Base-by-base conservation (phyloP, 2,888 invertebrate genomes). In the Geotrupes spiniger region DNA sequence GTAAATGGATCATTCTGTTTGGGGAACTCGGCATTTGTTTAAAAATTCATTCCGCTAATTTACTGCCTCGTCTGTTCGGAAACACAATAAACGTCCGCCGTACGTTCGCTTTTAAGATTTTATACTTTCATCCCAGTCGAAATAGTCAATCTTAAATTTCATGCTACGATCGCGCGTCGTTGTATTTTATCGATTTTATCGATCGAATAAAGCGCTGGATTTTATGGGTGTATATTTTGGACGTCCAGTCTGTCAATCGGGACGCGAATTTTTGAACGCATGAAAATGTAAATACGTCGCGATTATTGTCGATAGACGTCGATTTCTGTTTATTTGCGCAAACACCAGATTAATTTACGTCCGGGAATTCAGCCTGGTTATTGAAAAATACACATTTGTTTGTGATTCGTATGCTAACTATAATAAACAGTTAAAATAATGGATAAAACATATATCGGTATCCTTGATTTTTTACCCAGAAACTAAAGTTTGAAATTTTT, bases 111-210 rank as follows among this genome's bases (percentile, higher is more conserved):
- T 26, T 40, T 25, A 40, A 14, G 26, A 40, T 40, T 26, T 26
- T 26, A 25, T 21, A 21, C 21, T 33, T 39, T 36, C 43, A 43
- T 36, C 36, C 36, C 33, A 36, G 43, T 43, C 33, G 31, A 37
- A 48, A 48, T 43, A 48, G 42, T 48, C 42, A 48, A 48, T 48
- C 48, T 48, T 42, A 42, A 48, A 42, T 48, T 48, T 38, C 42
- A 37, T 36, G 31, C 27, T 48, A 36, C 42, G 33, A 33, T 33
- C 33, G 33, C 33, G 8, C 15, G 12, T 33, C 33, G 15, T 14
- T 33, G 42, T 42, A 42, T 38, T 42, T 48, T 48, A 42, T 48
- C 36, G 42, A 42, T 42, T 48, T 48, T 48, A 48, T 42, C 37
- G 48, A 39, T 31, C 31, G 42, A 48, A 48, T 48, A 41, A 48